Evolutionary conservation across 1,140 invertebrate genomes (phyloP).

Genomic region (Dolichoris vasculosae): DNA sequence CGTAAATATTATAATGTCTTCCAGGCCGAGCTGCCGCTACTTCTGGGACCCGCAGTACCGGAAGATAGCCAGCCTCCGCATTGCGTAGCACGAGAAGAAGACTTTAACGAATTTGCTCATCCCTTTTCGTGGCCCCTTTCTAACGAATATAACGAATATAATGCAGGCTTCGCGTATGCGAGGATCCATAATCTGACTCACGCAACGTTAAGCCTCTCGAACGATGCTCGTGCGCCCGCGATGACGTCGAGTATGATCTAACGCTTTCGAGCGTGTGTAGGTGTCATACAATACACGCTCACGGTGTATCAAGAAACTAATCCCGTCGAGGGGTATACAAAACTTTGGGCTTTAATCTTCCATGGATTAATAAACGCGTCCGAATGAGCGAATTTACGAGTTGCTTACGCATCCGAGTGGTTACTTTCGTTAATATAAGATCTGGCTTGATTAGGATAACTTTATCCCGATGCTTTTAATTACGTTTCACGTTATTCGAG

Average conservation of each 20-base stretch:
- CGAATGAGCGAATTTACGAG: background rate
- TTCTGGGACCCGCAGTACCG: background rate
- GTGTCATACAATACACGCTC: background rate
- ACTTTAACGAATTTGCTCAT: slow-evolving; percentile 30
- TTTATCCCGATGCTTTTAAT: background rate
- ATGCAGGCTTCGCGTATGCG: background rate
- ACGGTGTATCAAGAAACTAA: background rate
- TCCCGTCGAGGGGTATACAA: background rate
- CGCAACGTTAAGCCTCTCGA: slow-evolving; percentile 28
- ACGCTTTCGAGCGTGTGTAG: background rate
- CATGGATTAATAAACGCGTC: slow-evolving; percentile 35
- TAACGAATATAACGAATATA: slow-evolving; percentile 33
- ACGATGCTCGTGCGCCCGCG: background rate
- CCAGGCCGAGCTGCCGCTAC: background rate
- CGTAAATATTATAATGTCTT: slow-evolving; percentile 50
- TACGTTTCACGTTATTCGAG: background rate
- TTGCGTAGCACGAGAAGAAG: background rate
- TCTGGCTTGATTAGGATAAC: background rate
- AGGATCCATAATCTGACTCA: slow-evolving; percentile 36
- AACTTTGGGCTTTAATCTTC: background rate
- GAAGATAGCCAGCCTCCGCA: slow-evolving; percentile 9
- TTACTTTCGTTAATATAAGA: slow-evolving; percentile 7
- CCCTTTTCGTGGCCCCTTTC: background rate
- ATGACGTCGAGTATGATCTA: slow-evolving; percentile 9
- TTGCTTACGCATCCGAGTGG: background rate